Conservation (phyloP, 2,888 invertebrate species). For the Tanytarsus gracilentus region DNA sequence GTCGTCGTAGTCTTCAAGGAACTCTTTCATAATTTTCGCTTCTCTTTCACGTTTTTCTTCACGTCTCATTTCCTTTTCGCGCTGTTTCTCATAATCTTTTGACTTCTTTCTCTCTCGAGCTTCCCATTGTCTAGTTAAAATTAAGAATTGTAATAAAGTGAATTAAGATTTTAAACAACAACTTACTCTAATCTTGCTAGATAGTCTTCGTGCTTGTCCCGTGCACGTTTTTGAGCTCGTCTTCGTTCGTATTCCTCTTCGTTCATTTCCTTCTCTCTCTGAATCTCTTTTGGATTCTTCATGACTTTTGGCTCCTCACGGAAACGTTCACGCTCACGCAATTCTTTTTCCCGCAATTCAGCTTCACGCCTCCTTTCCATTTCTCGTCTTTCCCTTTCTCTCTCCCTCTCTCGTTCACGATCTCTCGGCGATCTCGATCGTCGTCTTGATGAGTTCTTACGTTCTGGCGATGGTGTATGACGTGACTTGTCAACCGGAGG, state of each 20-base stretch:
- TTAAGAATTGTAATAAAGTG: neutral
- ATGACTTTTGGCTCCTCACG: constrained; percentile 46
- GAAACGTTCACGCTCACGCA: constrained; percentile 37
- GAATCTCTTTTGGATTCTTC: constrained; percentile 53
- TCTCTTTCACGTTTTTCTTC: constrained; percentile 84
- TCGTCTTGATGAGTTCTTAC: constrained; percentile 38
- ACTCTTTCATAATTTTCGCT: constrained; percentile 90
- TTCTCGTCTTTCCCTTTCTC: constrained; percentile 10
- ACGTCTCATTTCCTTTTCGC: constrained; percentile 69
- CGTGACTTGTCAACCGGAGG: constrained; percentile 42
- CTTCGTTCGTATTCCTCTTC: constrained; percentile 88
- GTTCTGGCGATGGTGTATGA: constrained; percentile 42
- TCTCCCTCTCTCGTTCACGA: constrained; percentile 44
- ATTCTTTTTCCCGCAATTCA: constrained; percentile 19
- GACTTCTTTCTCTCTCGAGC: constrained; percentile 77
- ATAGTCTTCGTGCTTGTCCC: constrained; percentile 95
- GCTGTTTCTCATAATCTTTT: constrained; percentile 73
- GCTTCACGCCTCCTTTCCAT: constrained; percentile 21
- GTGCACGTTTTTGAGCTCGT: constrained; percentile 77
- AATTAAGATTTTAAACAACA: neutral
- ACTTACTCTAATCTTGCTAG: constrained; percentile 58
- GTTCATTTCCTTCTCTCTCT: constrained; percentile 74
- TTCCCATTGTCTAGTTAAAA: constrained; percentile 60
- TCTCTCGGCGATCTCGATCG: constrained; percentile 48
- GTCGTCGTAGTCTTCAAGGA: constrained; percentile 98